A percentile compares a stretch with the other conserved stretches of the same genome.
Evolutionary conservation across 2,888 invertebrate species (phyloP).

Genomic region (Drosophila austrosaltans): DNA sequence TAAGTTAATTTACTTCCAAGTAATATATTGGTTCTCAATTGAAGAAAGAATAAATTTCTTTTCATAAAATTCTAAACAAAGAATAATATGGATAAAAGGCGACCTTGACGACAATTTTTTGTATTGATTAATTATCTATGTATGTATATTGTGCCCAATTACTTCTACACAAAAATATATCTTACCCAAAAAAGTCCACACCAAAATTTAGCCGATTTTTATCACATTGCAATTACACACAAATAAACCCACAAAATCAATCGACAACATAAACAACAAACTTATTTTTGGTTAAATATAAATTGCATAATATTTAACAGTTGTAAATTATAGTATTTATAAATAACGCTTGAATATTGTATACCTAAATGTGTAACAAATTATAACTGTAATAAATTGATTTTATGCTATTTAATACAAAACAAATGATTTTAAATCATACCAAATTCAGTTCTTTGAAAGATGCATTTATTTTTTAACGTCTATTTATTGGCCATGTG

Average conservation of each 20-base stretch:
- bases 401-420: not conserved
- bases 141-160: not conserved
- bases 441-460: not conserved
- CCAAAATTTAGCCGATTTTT: not conserved
- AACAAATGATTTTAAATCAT: not conserved
- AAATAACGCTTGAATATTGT: not conserved
- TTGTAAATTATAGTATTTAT: slow-evolving; percentile 3
- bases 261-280: not conserved
- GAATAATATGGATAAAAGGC: too few species aligned
- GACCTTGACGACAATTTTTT: too few species aligned
- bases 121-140: not conserved
- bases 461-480: slow-evolving; percentile 18
- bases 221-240: not conserved
- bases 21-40: too few species aligned
- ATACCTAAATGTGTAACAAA: not conserved
- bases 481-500: slow-evolving; percentile 14
- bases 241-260: not conserved
- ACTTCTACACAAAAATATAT: not conserved
- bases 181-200: not conserved
- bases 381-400: not conserved
- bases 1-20: too few species aligned
- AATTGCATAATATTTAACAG: not conserved
- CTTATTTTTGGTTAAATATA: not conserved
- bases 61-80: too few species aligned
- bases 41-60: too few species aligned